Evolutionary conservation across 2,113 vertebrate species (phyloP), one percentile per base, ranked within the genome.

Genomic region (Atrichornis clamosus): DNA sequence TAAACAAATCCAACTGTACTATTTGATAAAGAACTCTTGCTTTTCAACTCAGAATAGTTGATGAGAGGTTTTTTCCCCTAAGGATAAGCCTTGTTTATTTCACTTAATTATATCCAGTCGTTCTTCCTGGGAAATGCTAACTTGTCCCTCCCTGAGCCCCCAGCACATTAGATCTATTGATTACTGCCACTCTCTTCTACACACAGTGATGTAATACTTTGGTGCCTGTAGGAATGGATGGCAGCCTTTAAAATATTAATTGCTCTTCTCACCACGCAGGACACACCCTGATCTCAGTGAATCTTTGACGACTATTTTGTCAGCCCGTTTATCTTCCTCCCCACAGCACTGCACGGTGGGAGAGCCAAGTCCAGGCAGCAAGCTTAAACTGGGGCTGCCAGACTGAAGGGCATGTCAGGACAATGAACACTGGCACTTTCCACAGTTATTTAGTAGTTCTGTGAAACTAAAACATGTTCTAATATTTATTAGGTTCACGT

Each of bases 201-300:
- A 73, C 86, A 78, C 3, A 13, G 68, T 95, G 95, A 97, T 73
- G 87, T 82, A 96, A 97, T 87, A 90, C 56, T 93, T 77, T 10
- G 35, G 58, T 93, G 91, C 72, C 87, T 80, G 70, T 68, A 91
- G 64, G 68, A 81, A 84, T 65, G 95, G 81, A 95, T 96, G 94
- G 86, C 76, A 93, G 83, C 74, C 62, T 82, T 96, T 97, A 96
- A 97, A 97, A 96, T 95, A 98, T 96, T 97, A 97, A 96, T 78
- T 96, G 72, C 56, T 94, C 44, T 68, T 97, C 65, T 86, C 76
- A 89, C 88, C 74, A n/a, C 55, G 79, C 33, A 77, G 81, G 89
- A 91, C 77, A 88, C 69, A 53, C 87, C 81, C 70, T 70, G 35
- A 63, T 95, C 60, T 92, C 79, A 58, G n/a, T 27, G 15, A 58